These are phyloP conservation scores for Periphyllus acericola DNA, from an alignment of 2,888 invertebrate species.

Conservation along the genomic window DNA sequence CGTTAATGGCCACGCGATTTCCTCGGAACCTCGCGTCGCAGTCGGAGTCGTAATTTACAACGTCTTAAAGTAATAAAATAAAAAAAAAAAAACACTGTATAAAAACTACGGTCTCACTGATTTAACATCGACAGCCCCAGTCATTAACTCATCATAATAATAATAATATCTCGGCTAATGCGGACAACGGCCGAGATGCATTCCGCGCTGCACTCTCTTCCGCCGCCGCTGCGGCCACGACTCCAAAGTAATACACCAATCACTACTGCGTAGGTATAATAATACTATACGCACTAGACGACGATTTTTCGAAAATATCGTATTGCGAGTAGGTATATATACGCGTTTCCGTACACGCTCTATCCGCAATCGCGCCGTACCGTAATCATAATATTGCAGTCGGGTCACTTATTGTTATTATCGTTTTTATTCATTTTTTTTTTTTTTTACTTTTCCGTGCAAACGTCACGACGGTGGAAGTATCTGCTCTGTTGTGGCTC, in stretches of 20 bases:
- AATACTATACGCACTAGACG: background rate
- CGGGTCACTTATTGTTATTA: too few species aligned
- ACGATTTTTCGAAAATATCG: background rate
- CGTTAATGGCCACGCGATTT: slow-evolving; percentile 19
- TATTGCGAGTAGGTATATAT: too few species aligned
- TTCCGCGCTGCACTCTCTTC: background rate
- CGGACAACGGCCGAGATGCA: slow-evolving; percentile 1
- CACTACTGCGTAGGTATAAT: too few species aligned
- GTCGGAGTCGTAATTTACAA: slow-evolving; percentile 35
- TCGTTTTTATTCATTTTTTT: too few species aligned
- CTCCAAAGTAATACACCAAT: too few species aligned
- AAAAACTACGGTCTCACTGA: slow-evolving; percentile 7
- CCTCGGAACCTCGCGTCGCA: background rate
- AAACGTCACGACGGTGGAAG: too few species aligned
- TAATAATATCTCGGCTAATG: slow-evolving; percentile 29
- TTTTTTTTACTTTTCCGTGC: too few species aligned
- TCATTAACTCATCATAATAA: slow-evolving; percentile 39
- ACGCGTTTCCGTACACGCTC: too few species aligned
- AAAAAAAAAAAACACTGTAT: background rate
- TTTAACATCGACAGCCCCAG: slow-evolving; percentile 26
- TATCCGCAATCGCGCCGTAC: too few species aligned
- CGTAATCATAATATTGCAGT: too few species aligned
- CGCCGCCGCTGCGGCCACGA: background rate
- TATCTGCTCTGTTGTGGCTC: too few species aligned
- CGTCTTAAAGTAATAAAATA: slow-evolving; percentile 15